phyloP scores from a whole-genome alignment of 2,797 vertebrate genomes.

The Tangara arthus region DNA sequence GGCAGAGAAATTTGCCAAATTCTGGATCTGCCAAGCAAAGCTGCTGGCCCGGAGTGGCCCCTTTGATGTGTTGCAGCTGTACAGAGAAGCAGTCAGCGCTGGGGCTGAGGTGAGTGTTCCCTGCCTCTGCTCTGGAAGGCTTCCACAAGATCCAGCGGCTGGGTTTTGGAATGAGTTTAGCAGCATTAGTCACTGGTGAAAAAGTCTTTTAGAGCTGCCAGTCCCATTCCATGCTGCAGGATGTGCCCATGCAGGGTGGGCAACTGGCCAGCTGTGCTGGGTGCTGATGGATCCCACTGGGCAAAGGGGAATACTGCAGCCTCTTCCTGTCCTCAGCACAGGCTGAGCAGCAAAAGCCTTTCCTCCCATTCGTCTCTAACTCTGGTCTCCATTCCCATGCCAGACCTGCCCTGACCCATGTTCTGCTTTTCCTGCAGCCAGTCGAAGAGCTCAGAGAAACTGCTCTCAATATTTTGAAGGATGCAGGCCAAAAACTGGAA shows the following conservation, averaged over 20 bases:
- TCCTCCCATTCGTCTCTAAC: not conserved
- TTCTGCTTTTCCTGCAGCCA: conserved; percentile 74
- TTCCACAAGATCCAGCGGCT: rapidly evolving
- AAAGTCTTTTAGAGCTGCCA: not conserved
- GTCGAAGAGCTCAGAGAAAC: conserved; percentile 83
- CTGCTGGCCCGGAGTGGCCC: conserved; percentile 80
- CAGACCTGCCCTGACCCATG: not conserved
- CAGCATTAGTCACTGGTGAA: not conserved
- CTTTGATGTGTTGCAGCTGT: conserved; percentile 80
- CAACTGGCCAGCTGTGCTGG: not conserved
- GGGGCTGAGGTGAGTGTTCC: conserved; percentile 78
- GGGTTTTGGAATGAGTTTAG: not conserved
- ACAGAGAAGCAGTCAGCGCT: conserved; percentile 81
- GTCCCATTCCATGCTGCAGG: not conserved
- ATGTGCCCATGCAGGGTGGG: not conserved
- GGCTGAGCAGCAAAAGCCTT: not conserved
- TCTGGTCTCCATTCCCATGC: not conserved
- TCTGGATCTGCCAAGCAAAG: conserved; percentile 89
- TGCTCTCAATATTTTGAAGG: conserved; percentile 85
- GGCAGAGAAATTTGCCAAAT: conserved; percentile 86
- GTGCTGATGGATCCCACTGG: not conserved
- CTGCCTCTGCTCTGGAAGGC: not conserved
- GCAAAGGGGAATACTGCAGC: not conserved
- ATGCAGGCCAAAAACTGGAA: conserved; percentile 10
- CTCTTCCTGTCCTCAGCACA: not conserved